phyloP scores from a whole-genome alignment of 2,888 invertebrate genomes.

The Brachyptera putata region DNA sequence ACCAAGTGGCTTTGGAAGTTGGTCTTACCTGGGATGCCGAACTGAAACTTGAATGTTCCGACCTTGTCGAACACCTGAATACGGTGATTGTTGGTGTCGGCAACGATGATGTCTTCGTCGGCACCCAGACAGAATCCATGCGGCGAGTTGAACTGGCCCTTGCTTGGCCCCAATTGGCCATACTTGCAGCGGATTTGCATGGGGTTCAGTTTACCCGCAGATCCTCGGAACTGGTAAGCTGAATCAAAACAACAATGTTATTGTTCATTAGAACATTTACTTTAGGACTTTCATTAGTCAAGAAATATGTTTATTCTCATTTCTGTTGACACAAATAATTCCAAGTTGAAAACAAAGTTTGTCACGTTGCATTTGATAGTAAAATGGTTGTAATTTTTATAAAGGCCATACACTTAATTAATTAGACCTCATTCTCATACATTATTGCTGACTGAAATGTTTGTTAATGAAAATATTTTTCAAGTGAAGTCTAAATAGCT shows the following conservation, averaged over 20 bases:
- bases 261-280: neutral
- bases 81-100: slow-evolving; percentile 97
- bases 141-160: slow-evolving; percentile 94
- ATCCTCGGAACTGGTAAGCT: slow-evolving; percentile 28
- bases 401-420: too few species aligned
- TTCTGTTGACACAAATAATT: neutral
- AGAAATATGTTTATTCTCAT: neutral
- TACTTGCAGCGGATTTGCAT: slow-evolving; percentile 91
- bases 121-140: slow-evolving; percentile 94
- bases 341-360: too few species aligned
- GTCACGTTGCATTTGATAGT: too few species aligned
- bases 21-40: slow-evolving; percentile 75
- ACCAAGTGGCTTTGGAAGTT: too few species aligned
- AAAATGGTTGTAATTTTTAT: too few species aligned
- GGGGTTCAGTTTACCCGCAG: slow-evolving; percentile 60
- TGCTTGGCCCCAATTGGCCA: slow-evolving; percentile 87
- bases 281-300: neutral
- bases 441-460: too few species aligned
- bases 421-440: too few species aligned
- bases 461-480: too few species aligned
- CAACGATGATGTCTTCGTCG: slow-evolving; percentile 93
- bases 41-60: slow-evolving; percentile 89
- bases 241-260: neutral
- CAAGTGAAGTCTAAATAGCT: too few species aligned
- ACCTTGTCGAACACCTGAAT: slow-evolving; percentile 94